phyloP scores from a whole-genome alignment of 2,797 vertebrate species.

The Spinus olivaceus region DNA sequence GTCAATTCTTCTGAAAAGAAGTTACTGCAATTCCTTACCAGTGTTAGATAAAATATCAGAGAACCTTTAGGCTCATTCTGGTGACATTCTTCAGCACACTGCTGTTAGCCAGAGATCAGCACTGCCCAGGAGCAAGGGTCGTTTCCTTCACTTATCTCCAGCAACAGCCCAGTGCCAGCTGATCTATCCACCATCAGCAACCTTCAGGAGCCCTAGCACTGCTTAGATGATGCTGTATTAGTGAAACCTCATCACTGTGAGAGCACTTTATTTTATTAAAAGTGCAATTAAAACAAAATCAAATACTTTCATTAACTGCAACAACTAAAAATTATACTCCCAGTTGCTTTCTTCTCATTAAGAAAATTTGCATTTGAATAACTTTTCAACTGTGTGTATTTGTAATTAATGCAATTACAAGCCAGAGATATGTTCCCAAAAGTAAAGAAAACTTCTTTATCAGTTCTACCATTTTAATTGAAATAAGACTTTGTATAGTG shows the following conservation, averaged over 20 bases:
- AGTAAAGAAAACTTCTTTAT: constrained; percentile 64
- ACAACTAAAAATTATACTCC: constrained; percentile 58
- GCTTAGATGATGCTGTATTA: constrained; percentile 30
- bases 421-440: constrained; percentile 58
- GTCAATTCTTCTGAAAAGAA: neutral
- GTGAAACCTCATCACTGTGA: constrained; percentile 58
- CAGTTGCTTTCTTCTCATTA: constrained; percentile 63
- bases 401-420: constrained; percentile 70
- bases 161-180: neutral
- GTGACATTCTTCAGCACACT: neutral
- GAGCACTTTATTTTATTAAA: constrained; percentile 69
- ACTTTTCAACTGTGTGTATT: constrained; percentile 60
- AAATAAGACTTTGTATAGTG: constrained; percentile 55
- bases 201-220: constrained; percentile 1
- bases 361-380: constrained; percentile 67
- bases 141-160: neutral
- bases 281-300: constrained; percentile 72
- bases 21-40: neutral
- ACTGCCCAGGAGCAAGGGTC: neutral
- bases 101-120: neutral
- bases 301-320: constrained; percentile 64
- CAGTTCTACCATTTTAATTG: constrained; percentile 57
- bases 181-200: neutral
- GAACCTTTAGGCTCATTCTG: neutral
- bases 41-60: neutral